Evolutionary conservation across 2,113 vertebrate genomes (phyloP), one percentile per base, ranked within the genome.

Genomic region (Monarcha castaneiventris): DNA sequence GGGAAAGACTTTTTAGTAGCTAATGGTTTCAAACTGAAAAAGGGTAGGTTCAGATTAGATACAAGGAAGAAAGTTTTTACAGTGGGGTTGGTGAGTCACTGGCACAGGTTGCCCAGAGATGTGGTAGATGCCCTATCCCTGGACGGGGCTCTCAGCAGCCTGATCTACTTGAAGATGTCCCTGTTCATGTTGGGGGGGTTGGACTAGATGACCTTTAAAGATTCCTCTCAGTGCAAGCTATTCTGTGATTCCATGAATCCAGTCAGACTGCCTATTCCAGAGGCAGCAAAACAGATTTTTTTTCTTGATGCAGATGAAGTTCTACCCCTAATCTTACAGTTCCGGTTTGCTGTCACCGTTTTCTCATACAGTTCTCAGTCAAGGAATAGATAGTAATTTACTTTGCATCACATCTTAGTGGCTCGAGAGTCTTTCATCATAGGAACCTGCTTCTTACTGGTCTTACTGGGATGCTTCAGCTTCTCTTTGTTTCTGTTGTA

Each of bases 401-500:
- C 27, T 84, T 79, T 29, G 30, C 46, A 2, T 49, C 23, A 3
- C 2, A 0, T 85, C 33, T 44, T 56, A 56, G 72, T 27, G 55
- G 21, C 46, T 49, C 18, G 3, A 8, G 39, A 37, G 14, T 7
- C 68, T 63, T 58, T 77, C 16, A 13, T 23, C 1, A 0, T 46
- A 77, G 88, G n/a, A 88, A 39, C 35, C 25, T 64, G 25, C 71
- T 46, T 74, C 59, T 69, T 9, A 9, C n/a, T 88, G 52, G 7
- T 18, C 59, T 81, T 37, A 3, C 23, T 6, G 58, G 54, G 52
- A 37, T 55, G 73, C 82, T 74, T 59, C 33, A 87, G 51, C 79
- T 39, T 87, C 44, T 94, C 90, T 93, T 91, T 96, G 84, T 95
- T 89, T 96, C 94, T 97, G 71, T 95, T 88, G 77, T 98, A 99